Conservation (phyloP, 2,113 vertebrate species). For the Eulemur rufifrons region DNA sequence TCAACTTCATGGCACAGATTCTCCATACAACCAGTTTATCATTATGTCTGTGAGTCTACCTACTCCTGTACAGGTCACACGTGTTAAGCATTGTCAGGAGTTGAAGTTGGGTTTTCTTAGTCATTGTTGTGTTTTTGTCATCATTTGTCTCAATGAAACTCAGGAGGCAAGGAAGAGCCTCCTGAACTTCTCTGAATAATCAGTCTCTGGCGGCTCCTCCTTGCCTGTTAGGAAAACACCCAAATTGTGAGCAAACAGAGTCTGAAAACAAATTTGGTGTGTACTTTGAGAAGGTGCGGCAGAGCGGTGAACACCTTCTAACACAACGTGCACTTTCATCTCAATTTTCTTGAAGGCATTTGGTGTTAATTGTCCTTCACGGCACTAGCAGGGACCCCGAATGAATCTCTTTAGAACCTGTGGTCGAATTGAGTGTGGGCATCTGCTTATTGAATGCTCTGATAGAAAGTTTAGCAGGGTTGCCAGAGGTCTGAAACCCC, state of each 20-base stretch:
- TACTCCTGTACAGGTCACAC: neutral
- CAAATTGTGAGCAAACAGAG: conserved; percentile 34
- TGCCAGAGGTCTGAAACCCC: neutral
- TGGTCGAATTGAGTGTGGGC: neutral
- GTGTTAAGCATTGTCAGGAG: neutral
- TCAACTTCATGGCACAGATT: neutral
- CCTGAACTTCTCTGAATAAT: neutral
- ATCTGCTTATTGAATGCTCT: conserved; percentile 53
- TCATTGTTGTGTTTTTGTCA: neutral
- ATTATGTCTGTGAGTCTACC: neutral
- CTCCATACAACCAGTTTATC: neutral
- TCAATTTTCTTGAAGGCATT: neutral
- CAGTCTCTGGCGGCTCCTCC: neutral
- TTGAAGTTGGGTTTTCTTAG: neutral
- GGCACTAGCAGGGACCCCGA: neutral
- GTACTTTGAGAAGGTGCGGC: neutral
- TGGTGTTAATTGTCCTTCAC: neutral
- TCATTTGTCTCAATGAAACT: conserved; percentile 20
- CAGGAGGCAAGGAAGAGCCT: neutral
- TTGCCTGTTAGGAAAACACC: neutral
- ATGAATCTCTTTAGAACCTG: neutral
- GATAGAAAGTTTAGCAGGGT: conserved; percentile 13
- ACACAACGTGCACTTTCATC: neutral
- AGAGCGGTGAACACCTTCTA: neutral
- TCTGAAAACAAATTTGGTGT: conserved; percentile 31